These are phyloP conservation scores for Stenoptilia bipunctidactyla DNA, from an alignment of 2,888 invertebrate genomes.

Conservation along the genomic window DNA sequence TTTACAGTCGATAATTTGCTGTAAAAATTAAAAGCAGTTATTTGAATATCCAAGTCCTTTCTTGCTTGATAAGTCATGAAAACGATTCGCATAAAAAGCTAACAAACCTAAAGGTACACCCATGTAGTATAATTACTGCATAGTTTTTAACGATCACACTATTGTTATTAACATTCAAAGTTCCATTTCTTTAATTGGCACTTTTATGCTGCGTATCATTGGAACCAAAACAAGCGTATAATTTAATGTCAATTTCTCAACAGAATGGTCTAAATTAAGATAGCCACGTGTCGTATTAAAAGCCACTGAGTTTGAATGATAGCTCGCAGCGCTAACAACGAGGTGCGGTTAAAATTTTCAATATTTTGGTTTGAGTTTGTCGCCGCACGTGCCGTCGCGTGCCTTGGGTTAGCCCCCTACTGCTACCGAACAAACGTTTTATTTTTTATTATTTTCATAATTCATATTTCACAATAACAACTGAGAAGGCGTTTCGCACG, in stretches of 20 bases:
- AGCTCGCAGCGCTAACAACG: constrained; percentile 24
- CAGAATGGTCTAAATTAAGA: constrained; percentile 51
- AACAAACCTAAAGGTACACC: no score
- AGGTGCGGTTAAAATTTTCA: constrained; percentile 61
- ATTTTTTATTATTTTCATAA: constrained; percentile 71
- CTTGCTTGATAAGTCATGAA: no score
- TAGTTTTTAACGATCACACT: no score
- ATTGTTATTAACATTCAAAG: no score
- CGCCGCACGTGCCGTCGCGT: constrained; percentile 59
- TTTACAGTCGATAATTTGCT: no score
- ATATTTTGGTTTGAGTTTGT: constrained; percentile 51
- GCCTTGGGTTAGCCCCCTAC: constrained; percentile 55
- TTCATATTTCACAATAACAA: constrained; percentile 69
- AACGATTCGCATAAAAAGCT: no score
- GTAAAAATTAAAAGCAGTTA: no score
- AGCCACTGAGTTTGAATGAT: constrained; percentile 20
- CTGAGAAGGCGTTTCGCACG: constrained; percentile 69
- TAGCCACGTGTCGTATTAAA: constrained; percentile 53
- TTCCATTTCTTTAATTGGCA: no score
- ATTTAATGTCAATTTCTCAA: constrained; percentile 42
- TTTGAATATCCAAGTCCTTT: no score
- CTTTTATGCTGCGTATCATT: no score
- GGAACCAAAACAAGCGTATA: constrained; percentile 14
- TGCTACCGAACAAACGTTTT: constrained; percentile 34
- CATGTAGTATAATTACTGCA: no score